A percentile compares a stretch with the other conserved stretches of the same genome.
Evolutionary conservation across 2,113 vertebrate genomes (phyloP).

Genomic region (Phoenicopterus ruber): DNA sequence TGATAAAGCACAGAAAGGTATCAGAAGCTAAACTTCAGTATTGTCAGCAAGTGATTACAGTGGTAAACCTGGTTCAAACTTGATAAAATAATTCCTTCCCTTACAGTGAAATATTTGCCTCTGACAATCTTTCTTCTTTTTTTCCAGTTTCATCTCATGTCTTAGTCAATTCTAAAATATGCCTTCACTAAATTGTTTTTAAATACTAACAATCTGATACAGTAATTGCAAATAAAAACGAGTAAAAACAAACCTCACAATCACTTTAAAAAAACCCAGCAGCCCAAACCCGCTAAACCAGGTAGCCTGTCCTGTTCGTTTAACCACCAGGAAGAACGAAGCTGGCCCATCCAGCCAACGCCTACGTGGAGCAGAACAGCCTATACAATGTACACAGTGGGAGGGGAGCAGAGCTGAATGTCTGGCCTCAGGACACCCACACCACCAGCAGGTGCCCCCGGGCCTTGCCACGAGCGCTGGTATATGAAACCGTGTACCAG

Average conservation of each 20-base stretch:
- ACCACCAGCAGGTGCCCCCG: not conserved
- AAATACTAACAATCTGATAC: not conserved
- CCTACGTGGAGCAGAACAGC: not conserved
- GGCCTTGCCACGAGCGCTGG: not conserved
- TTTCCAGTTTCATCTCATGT: not conserved
- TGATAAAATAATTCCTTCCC: conserved; percentile 3
- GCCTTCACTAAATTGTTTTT: not conserved
- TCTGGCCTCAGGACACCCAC: not conserved
- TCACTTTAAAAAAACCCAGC: not conserved
- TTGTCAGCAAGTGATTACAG: conserved; percentile 37
- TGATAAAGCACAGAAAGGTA: conserved; percentile 21
- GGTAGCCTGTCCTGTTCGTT: not conserved
- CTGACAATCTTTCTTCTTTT: not conserved
- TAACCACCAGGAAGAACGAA: not conserved
- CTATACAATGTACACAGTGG: not conserved
- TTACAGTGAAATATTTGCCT: not conserved
- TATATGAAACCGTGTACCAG: rapidly evolving
- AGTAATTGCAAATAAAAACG: not conserved
- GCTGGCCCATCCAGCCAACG: not conserved
- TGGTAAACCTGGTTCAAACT: not conserved
- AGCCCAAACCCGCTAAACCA: not conserved
- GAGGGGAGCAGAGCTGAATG: not conserved
- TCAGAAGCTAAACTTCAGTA: not conserved
- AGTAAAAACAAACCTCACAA: not conserved
- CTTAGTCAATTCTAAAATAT: not conserved